Conservation (phyloP, 2,888 invertebrate genomes). For the Nomada ferruginata region DNA sequence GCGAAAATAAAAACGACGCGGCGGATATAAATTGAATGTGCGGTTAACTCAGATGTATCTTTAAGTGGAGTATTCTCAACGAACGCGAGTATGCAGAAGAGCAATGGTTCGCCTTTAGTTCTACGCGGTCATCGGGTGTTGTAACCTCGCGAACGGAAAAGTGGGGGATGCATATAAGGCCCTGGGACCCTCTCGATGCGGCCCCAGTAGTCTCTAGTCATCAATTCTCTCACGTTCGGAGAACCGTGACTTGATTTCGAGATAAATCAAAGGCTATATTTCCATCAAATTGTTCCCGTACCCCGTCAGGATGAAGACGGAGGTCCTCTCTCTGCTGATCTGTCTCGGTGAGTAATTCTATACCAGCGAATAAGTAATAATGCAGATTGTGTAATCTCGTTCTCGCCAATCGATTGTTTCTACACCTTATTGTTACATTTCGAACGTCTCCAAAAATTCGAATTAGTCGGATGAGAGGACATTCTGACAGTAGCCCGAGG, state of each 20-base stretch:
- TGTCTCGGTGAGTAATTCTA: conserved; percentile 77
- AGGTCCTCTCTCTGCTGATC: conserved; percentile 75
- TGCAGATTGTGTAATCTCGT: too few relatives aligned
- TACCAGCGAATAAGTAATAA: background rate
- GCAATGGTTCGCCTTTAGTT: conserved; percentile 70
- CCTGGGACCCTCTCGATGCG: conserved; percentile 77
- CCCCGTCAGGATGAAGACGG: conserved; percentile 78
- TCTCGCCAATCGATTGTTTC: background rate
- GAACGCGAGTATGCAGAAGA: conserved; percentile 65
- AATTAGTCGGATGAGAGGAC: background rate
- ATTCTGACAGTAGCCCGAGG: background rate
- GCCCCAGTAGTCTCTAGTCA: conserved; percentile 82
- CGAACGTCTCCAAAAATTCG: background rate
- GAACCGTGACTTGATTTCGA: conserved; percentile 52
- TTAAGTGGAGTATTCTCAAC: conserved; percentile 13
- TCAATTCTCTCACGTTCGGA: conserved; percentile 74
- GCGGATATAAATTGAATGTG: background rate
- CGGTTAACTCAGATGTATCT: conserved; percentile 31
- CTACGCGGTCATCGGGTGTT: conserved; percentile 68
- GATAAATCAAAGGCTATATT: conserved; percentile 27
- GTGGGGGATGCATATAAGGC: conserved; percentile 83
- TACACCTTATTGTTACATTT: too few relatives aligned
- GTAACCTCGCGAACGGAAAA: conserved; percentile 71
- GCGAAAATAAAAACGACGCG: background rate
- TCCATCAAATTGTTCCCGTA: conserved; percentile 40